These are phyloP conservation scores for Microctonus brassicae DNA, from an alignment of 2,888 invertebrate species.

Conservation along the genomic window DNA sequence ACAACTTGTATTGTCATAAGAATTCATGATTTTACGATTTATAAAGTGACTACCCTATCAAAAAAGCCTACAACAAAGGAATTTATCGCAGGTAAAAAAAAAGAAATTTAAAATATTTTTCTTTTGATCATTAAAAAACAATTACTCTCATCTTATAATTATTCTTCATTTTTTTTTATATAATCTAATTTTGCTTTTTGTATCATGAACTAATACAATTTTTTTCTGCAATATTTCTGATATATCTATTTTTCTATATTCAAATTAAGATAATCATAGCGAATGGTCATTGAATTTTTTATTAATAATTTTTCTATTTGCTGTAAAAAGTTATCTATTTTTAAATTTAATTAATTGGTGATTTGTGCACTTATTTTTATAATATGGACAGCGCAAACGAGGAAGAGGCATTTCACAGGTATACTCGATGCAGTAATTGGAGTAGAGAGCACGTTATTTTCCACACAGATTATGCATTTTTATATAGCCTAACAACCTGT, in stretches of 20 bases:
- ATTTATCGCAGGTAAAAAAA: slow-evolving; percentile 78
- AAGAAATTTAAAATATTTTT: slow-evolving; percentile 20
- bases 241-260: background rate
- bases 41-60: slow-evolving; percentile 83
- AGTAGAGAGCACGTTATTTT: slow-evolving; percentile 28
- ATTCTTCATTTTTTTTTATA: background rate
- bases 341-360: slow-evolving; percentile 31
- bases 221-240: background rate
- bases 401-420: slow-evolving; percentile 68
- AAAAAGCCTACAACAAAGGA: slow-evolving; percentile 84
- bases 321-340: slow-evolving; percentile 28
- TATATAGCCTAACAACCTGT: background rate
- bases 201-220: background rate
- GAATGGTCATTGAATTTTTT: background rate
- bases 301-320: background rate
- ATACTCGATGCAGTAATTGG: slow-evolving; percentile 43
- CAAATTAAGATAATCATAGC: background rate
- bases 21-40: slow-evolving; percentile 92
- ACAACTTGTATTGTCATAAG: slow-evolving; percentile 91
- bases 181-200: background rate
- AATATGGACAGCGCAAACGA: slow-evolving; percentile 66
- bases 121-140: background rate
- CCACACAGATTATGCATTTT: slow-evolving; percentile 11
- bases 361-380: slow-evolving; percentile 46
- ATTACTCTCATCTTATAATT: slow-evolving; percentile 16